These are phyloP conservation scores for Euura lappo DNA, from an alignment of 1,140 invertebrate genomes.

Conservation along the genomic window DNA sequence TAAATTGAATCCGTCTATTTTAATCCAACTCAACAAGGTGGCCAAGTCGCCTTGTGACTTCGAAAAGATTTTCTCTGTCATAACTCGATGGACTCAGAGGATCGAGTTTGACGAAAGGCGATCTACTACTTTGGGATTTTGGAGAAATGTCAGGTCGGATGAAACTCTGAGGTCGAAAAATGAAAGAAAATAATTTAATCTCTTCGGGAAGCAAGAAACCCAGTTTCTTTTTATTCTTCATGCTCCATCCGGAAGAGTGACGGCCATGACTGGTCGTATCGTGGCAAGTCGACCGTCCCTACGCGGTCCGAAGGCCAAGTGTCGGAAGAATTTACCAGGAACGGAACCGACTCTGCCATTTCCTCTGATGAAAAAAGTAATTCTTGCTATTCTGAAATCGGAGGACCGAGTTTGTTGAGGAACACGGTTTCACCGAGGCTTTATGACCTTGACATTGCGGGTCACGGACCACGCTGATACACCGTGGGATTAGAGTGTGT, in stretches of 20 bases:
- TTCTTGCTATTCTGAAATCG: neutral
- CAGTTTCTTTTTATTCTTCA: neutral
- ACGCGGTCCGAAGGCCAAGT: no score
- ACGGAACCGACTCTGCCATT: neutral
- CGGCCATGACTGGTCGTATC: neutral
- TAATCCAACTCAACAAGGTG: no score
- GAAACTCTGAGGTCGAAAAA: neutral
- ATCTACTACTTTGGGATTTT: no score
- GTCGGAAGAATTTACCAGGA: neutral
- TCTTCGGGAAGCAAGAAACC: neutral
- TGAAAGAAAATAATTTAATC: neutral
- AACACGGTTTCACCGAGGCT: slow-evolving; percentile 1
- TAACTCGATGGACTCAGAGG: no score
- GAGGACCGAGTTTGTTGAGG: neutral
- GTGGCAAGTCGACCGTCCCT: neutral
- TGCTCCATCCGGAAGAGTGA: neutral
- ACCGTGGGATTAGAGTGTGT: no score
- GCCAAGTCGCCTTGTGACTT: no score
- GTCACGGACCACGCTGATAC: neutral
- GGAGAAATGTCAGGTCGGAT: no score
- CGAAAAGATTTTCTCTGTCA: no score
- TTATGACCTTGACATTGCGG: neutral
- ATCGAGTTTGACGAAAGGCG: no score
- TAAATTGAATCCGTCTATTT: no score
- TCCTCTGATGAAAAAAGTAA: neutral